phyloP scores from a whole-genome alignment of 2,113 vertebrate species.

The Trogon melanurus region DNA sequence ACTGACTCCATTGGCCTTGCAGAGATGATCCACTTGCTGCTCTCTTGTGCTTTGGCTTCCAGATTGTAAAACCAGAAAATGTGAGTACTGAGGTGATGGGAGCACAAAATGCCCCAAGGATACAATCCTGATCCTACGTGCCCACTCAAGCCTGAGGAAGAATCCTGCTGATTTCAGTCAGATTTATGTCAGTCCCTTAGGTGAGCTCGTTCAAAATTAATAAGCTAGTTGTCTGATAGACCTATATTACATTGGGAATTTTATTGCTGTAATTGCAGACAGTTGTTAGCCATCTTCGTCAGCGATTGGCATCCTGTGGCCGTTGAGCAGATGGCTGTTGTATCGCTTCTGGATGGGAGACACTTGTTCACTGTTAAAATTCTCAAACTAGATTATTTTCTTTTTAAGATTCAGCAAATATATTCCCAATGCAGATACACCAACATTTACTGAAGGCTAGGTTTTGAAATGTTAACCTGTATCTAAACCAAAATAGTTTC shows the following conservation, averaged over 20 bases:
- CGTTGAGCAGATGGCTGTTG: not conserved
- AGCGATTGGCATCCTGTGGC: not conserved
- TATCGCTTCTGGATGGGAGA: not conserved
- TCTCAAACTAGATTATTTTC: not conserved
- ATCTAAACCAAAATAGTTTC: not conserved
- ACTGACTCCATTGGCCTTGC: accelerated
- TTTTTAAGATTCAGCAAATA: not conserved
- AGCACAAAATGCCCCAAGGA: not conserved
- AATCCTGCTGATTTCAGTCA: not conserved
- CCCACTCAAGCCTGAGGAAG: not conserved
- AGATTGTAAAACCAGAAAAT: not conserved
- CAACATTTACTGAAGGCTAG: not conserved
- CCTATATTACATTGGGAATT: not conserved
- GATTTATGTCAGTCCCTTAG: not conserved
- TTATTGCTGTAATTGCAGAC: not conserved
- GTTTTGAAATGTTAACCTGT: not conserved
- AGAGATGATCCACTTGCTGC: not conserved
- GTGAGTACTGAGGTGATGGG: not conserved
- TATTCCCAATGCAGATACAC: not conserved
- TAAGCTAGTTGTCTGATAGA: not conserved
- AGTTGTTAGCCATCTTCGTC: not conserved
- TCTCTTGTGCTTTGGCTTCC: not conserved
- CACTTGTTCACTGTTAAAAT: not conserved
- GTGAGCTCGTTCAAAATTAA: not conserved
- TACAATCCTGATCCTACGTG: not conserved